phyloP scores from a whole-genome alignment of 2,888 invertebrate species.

The Mythimna pallens region DNA sequence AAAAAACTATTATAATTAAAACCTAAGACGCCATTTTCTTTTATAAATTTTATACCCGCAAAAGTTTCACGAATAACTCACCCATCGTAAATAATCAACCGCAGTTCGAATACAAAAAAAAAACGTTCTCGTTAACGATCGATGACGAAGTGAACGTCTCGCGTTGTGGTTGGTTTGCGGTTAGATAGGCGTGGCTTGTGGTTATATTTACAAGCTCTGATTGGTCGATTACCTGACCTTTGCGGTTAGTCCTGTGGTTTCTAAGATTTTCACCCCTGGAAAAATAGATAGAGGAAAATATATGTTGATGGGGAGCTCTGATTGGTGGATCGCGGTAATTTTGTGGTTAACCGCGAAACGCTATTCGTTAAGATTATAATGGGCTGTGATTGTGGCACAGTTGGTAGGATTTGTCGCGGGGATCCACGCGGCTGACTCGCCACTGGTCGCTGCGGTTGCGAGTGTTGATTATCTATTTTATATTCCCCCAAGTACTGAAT shows the following conservation, averaged over 20 bases:
- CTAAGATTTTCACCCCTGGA: slow-evolving; percentile 90
- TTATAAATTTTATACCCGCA: slow-evolving; percentile 32
- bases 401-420: slow-evolving; percentile 80
- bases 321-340: slow-evolving; percentile 85
- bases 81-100: slow-evolving; percentile 70
- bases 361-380: slow-evolving; percentile 89
- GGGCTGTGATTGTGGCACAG: slow-evolving; percentile 77
- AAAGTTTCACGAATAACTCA: slow-evolving; percentile 64
- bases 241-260: slow-evolving; percentile 92
- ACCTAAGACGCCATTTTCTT: slow-evolving; percentile 6
- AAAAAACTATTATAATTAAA: too few relatives aligned
- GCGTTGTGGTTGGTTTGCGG: slow-evolving; percentile 92
- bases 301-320: slow-evolving; percentile 77
- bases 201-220: slow-evolving; percentile 90
- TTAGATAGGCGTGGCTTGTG: slow-evolving; percentile 92
- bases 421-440: slow-evolving; percentile 67
- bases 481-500: slow-evolving; percentile 53
- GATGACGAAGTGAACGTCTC: slow-evolving; percentile 87
- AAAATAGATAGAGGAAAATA: slow-evolving; percentile 89
- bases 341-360: slow-evolving; percentile 89
- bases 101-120: slow-evolving; percentile 78
- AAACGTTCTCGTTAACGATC: slow-evolving; percentile 81
- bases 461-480: slow-evolving; percentile 66
- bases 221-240: slow-evolving; percentile 91
- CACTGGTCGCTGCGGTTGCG: slow-evolving; percentile 64